Base-by-base conservation (phyloP, 2,888 invertebrate genomes). In the Chorisops tibialis region DNA sequence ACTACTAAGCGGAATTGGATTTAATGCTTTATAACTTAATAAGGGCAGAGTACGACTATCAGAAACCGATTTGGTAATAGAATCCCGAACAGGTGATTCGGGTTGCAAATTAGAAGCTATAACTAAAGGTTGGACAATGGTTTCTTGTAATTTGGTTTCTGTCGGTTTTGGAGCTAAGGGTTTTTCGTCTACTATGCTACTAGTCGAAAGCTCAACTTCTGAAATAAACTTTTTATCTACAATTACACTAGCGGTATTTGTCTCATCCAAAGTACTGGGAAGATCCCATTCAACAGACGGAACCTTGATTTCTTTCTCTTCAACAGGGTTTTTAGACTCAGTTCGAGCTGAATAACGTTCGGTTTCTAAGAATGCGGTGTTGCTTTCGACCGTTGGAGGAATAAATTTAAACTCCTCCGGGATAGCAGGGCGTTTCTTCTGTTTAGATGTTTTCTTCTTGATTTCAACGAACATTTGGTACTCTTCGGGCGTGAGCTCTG, bases 341-440 rank as follows among this genome's bases (percentile, higher is more conserved):
- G 9, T 30, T 30, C 7, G 5, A 9, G 9, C n/a, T 5, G 16
- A 6, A 11, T 41, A 7, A 24, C 65, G 43, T 65, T 69, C 69
- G 35, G 54, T 66, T 48, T 58, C 43, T 14, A 45, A 52, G 41
- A 48, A 63, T 6, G 45, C 51, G 48, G 14, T 12, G 19, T 63
- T 41, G 14, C 2, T 41, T 6, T n/a, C 41, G n/a, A n/a, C 3
- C 5, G 41, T 1, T 41, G 41, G 41, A 12, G 16, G 6, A 22
- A 22, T 62, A 7, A 59, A 30, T 50, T 64, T 61, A 52, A 77
- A 78, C 60, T 76, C 74, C 67, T 74, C 74, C 4, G 78, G 77
- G 51, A 77, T 70, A 19, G 74, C 73, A 4, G 75, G 77, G n/a
- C 77, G 69, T 51, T 76, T 75, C 63, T 75, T 76, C 67, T 76